Percentiles rank a stretch among this genome's conserved stretches.
phyloP scores from a whole-genome alignment of 2,797 vertebrate species.

The Anguilla marmorata region DNA sequence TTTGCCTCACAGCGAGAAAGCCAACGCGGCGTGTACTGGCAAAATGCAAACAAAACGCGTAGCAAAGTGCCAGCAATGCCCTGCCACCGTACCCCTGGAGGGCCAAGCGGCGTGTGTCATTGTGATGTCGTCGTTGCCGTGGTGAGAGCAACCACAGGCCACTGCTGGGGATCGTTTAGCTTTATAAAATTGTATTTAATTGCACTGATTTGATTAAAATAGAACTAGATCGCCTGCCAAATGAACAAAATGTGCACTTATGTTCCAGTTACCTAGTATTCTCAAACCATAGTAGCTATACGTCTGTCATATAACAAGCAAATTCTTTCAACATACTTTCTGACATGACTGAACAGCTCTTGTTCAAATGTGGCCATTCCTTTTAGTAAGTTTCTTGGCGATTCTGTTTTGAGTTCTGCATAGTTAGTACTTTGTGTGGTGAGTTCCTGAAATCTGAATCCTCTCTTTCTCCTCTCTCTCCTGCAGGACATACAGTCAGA shows the following conservation, averaged over 20 bases:
- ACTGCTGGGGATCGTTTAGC: background rate
- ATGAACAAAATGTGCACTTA: background rate
- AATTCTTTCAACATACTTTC: background rate
- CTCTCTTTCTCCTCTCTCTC: constrained; percentile 39
- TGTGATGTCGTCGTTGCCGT: background rate
- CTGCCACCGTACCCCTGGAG: background rate
- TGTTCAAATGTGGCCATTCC: background rate
- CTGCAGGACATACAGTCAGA: constrained; percentile 92
- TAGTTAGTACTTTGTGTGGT: background rate
- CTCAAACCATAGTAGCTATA: background rate
- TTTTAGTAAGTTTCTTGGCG: background rate
- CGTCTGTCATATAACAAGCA: background rate
- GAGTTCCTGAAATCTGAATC: background rate
- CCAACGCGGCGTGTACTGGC: background rate
- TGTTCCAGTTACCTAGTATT: background rate
- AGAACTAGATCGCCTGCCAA: background rate
- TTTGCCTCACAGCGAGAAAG: background rate
- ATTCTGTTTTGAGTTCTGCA: background rate
- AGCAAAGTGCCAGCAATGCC: constrained; percentile 1
- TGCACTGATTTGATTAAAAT: background rate
- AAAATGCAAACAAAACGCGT: background rate
- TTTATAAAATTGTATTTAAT: background rate
- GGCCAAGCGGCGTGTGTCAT: background rate
- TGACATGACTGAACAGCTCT: background rate
- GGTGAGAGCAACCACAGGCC: background rate